Percentiles rank a stretch among this genome's conserved stretches.
Evolutionary conservation across 2,113 vertebrate species (phyloP).

Genomic region (Euleptes europaea): DNA sequence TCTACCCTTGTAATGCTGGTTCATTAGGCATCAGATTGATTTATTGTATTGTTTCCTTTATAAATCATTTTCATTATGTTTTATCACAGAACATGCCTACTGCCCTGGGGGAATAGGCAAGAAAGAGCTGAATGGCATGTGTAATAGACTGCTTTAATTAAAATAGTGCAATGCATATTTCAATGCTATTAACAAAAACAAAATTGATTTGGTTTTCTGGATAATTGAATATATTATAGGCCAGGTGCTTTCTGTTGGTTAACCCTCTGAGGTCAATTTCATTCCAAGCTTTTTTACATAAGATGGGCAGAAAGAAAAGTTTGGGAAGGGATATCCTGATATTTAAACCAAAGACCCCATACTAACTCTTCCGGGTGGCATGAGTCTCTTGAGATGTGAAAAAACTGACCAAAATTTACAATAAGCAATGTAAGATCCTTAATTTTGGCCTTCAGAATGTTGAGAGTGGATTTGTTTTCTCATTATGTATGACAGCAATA

Average conservation of each 20-base stretch:
- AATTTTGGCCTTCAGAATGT: no score
- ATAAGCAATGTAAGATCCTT: no score
- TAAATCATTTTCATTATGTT: slow-evolving; percentile 77
- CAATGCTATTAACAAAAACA: slow-evolving; percentile 72
- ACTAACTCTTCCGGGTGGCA: no score
- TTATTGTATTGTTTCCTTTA: slow-evolving; percentile 73
- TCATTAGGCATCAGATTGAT: slow-evolving; percentile 72
- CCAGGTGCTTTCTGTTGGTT: slow-evolving; percentile 57
- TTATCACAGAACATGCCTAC: slow-evolving; percentile 73
- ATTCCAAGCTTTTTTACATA: neutral
- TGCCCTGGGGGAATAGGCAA: slow-evolving; percentile 69
- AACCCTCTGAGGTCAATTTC: slow-evolving; percentile 56
- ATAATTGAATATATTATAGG: slow-evolving; percentile 72
- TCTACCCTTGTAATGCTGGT: slow-evolving; percentile 61
- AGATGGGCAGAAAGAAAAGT: neutral
- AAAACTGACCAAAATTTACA: no score
- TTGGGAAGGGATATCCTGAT: neutral
- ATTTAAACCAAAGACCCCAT: neutral
- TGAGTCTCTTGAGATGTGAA: no score
- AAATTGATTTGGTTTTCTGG: slow-evolving; percentile 77
- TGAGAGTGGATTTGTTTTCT: no score
- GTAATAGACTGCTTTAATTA: slow-evolving; percentile 78
- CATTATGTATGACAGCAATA: no score
- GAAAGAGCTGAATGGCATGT: slow-evolving; percentile 69
- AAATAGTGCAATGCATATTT: slow-evolving; percentile 77